A percentile compares a stretch with the other conserved stretches of the same genome.
Conservation (phyloP, 2,888 invertebrate genomes). For the Lycophotia porphyrea region DNA sequence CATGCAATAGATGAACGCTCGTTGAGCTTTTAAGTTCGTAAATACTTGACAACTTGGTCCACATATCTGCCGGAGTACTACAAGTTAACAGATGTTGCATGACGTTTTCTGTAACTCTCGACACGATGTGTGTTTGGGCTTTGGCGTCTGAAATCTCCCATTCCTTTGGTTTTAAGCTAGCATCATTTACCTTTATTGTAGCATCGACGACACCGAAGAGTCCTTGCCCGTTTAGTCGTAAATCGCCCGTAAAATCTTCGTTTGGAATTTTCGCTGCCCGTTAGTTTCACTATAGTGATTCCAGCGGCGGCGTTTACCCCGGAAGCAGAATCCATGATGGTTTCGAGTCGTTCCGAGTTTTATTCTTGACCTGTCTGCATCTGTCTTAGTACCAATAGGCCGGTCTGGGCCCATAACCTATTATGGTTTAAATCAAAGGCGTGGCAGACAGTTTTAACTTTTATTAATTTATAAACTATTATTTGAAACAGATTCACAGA, state of each 20-base stretch:
- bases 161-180: slow-evolving; percentile 1
- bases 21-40: slow-evolving; percentile 10
- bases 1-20: slow-evolving; percentile 2
- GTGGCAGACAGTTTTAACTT: no score
- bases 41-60: background rate
- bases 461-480: no score
- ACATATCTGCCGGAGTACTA: slow-evolving; percentile 1
- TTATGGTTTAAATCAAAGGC: no score
- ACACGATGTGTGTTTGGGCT: slow-evolving; percentile 13
- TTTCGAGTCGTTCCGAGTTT: background rate
- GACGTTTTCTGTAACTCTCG: slow-evolving; percentile 8
- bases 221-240: slow-evolving; percentile 4
- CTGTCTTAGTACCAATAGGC: no score
- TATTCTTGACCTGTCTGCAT: background rate
- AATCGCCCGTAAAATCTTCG: slow-evolving; percentile 4
- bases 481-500: no score
- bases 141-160: background rate
- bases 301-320: background rate
- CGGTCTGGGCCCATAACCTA: background rate
- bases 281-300: background rate
- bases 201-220: slow-evolving; percentile 2
- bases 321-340: background rate
- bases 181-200: background rate
- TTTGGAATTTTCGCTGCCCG: background rate
- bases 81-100: slow-evolving; percentile 1